These are phyloP conservation scores for Euwallacea fornicatus DNA, from an alignment of 1,140 invertebrate genomes.

Conservation along the genomic window DNA sequence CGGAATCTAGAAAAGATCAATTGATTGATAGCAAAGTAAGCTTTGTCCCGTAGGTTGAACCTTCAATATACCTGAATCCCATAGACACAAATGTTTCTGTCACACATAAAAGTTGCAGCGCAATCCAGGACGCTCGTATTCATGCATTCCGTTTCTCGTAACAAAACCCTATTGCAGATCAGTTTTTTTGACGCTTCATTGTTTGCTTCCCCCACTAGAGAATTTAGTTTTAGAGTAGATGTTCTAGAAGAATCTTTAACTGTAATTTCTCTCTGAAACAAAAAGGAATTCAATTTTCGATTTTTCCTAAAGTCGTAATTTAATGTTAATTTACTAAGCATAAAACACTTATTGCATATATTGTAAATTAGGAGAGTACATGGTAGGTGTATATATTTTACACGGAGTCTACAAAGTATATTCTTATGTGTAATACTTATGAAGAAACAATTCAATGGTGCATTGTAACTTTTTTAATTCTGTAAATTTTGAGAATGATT, in stretches of 20 bases:
- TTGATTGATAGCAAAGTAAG: not conserved
- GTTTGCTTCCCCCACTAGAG: slow-evolving; percentile 13
- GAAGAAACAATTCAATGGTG: too few relatives aligned
- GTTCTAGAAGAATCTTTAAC: slow-evolving; percentile 47
- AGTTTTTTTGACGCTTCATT: slow-evolving; percentile 56
- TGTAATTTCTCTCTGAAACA: slow-evolving; percentile 48
- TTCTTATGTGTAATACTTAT: too few relatives aligned
- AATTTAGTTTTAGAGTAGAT: slow-evolving; percentile 47
- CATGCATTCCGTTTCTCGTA: slow-evolving; percentile 65
- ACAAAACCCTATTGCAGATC: slow-evolving; percentile 66
- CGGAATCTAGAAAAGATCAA: slow-evolving; percentile 56
- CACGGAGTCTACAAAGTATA: too few relatives aligned
- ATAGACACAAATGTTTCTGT: slow-evolving; percentile 74
- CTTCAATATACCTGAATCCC: slow-evolving; percentile 61
- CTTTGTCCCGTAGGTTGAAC: slow-evolving; percentile 3
- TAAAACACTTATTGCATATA: too few relatives aligned
- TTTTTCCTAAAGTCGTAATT: too few relatives aligned
- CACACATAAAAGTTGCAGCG: slow-evolving; percentile 74
- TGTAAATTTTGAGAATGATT: too few relatives aligned
- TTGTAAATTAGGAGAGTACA: too few relatives aligned
- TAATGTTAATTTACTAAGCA: too few relatives aligned
- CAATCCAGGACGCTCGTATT: slow-evolving; percentile 74
- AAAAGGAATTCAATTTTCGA: not conserved
- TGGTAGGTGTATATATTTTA: too few relatives aligned
- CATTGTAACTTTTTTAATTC: too few relatives aligned